A percentile compares a stretch with the other conserved stretches of the same genome.
These are phyloP conservation scores for Sesia bembeciformis DNA, from an alignment of 2,888 invertebrate genomes.

Conservation along the genomic window DNA sequence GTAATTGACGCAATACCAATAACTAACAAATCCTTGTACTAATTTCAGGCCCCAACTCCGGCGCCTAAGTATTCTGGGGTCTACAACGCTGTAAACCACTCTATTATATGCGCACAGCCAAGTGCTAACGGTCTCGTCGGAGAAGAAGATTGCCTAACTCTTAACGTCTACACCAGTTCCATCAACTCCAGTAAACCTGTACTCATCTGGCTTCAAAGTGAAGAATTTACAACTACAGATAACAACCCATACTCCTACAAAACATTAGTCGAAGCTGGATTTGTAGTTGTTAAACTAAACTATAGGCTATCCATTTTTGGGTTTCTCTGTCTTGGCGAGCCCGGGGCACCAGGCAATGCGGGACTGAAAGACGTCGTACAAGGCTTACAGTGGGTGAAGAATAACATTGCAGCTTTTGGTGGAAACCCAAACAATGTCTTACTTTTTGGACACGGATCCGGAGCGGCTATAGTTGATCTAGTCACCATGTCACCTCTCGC, in stretches of 20 bases:
- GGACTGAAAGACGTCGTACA: constrained; percentile 89
- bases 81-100: constrained; percentile 30
- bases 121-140: constrained; percentile 40
- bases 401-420: constrained; percentile 82
- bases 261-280: constrained; percentile 77
- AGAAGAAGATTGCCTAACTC: constrained; percentile 49
- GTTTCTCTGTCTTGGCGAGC: constrained; percentile 76
- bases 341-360: constrained; percentile 84
- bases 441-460: constrained; percentile 86
- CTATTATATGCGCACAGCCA: constrained; percentile 46
- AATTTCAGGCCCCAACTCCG: constrained; percentile 29
- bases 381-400: constrained; percentile 82
- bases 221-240: constrained; percentile 34
- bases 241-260: constrained; percentile 48
- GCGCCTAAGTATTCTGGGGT: constrained; percentile 22
- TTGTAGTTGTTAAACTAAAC: constrained; percentile 78
- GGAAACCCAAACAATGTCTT: constrained; percentile 85
- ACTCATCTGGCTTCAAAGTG: constrained; percentile 51
- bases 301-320: constrained; percentile 85
- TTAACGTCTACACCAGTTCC: constrained; percentile 44
- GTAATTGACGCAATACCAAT: neutral
- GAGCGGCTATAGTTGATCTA: constrained; percentile 74
- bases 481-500: constrained; percentile 43
- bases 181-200: constrained; percentile 40
- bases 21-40: neutral